Conservation (phyloP, 2,113 vertebrate genomes). For the Gnathonemus longibarbis region DNA sequence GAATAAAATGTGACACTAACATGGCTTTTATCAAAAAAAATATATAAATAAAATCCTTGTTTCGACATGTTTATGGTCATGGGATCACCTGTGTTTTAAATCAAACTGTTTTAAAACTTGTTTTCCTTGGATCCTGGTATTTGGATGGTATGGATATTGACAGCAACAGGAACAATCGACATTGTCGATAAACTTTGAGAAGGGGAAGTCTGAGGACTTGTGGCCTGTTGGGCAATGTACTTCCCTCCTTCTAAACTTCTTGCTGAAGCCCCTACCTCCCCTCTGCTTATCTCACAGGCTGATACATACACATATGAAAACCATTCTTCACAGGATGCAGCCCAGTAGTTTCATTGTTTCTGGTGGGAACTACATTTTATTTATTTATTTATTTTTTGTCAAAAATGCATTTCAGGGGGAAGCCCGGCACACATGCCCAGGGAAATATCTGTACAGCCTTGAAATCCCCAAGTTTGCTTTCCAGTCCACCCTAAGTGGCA, state of each 20-base stretch:
- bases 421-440: not conserved
- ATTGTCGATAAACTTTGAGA: not conserved
- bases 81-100: not conserved
- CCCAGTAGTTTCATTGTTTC: not conserved
- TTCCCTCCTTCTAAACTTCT: not conserved
- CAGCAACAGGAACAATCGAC: not conserved
- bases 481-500: not conserved
- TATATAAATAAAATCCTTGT: not conserved
- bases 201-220: constrained; percentile 6
- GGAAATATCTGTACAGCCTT: not conserved
- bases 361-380: not conserved
- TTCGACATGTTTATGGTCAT: not conserved
- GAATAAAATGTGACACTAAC: not conserved
- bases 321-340: not conserved
- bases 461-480: not conserved
- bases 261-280: not conserved
- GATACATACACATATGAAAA: not conserved
- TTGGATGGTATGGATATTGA: not conserved
- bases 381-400: not conserved
- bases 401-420: not conserved
- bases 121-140: not conserved
- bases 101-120: not conserved
- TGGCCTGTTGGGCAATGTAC: not conserved
- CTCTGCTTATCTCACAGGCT: too few relatives aligned
- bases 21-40: not conserved